These are phyloP conservation scores for Timema podura DNA, from an alignment of 2,888 invertebrate species.

Conservation along the genomic window DNA sequence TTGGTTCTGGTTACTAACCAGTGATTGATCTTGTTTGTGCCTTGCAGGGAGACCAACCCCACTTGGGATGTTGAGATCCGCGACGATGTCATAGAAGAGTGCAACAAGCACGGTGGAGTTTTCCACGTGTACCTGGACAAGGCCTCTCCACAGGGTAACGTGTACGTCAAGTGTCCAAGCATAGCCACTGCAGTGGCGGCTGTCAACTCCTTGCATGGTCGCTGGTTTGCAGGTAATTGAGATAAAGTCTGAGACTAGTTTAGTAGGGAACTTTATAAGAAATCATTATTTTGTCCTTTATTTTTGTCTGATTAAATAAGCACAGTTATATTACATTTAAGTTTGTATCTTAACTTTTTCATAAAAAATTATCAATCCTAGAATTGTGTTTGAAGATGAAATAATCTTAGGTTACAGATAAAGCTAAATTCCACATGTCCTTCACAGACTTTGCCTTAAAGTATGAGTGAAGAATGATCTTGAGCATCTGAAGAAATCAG, in stretches of 20 bases:
- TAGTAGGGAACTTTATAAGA: not conserved
- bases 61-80: constrained; percentile 90
- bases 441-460: too few relatives aligned
- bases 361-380: too few relatives aligned
- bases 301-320: too few relatives aligned
- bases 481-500: too few relatives aligned
- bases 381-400: too few relatives aligned
- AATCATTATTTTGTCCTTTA: too few relatives aligned
- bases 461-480: too few relatives aligned
- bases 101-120: constrained; percentile 95
- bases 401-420: too few relatives aligned
- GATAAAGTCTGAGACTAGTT: too few relatives aligned
- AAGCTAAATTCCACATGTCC: too few relatives aligned
- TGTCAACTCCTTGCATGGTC: constrained; percentile 92
- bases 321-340: too few relatives aligned
- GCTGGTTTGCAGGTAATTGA: constrained; percentile 85
- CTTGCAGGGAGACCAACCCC: constrained; percentile 63
- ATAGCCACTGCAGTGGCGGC: constrained; percentile 95
- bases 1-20: not conserved
- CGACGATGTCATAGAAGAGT: constrained; percentile 98
- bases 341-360: too few relatives aligned
- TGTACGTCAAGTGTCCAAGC: constrained; percentile 97
- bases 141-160: constrained; percentile 91
- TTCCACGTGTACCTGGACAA: constrained; percentile 93
- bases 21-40: constrained; percentile 25